Conservation (phyloP, 2,888 invertebrate species). For the Formica aserva region DNA sequence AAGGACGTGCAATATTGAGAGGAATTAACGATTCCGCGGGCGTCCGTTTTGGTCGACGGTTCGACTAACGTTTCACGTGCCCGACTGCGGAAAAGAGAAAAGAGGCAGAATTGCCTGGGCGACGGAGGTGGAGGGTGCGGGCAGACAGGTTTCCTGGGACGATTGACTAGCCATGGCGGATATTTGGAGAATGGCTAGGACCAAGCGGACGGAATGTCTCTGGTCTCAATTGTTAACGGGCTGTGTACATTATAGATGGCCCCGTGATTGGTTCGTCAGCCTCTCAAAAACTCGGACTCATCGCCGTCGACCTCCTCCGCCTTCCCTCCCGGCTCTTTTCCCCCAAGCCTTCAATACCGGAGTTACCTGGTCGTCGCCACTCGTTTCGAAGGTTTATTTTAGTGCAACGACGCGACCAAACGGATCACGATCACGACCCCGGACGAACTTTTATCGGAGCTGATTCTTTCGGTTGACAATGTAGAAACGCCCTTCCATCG, state of each 20-base stretch:
- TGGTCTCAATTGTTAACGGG: slow-evolving; percentile 78
- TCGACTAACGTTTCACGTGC: slow-evolving; percentile 62
- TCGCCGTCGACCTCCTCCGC: slow-evolving; percentile 64
- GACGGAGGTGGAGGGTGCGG: slow-evolving; percentile 40
- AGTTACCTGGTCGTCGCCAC: slow-evolving; percentile 50
- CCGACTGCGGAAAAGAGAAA: slow-evolving; percentile 70
- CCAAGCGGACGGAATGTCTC: slow-evolving; percentile 75
- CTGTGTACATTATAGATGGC: slow-evolving; percentile 83
- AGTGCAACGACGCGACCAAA: slow-evolving; percentile 51
- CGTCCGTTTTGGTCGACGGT: slow-evolving; percentile 71
- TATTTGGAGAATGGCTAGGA: slow-evolving; percentile 78
- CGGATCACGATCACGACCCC: slow-evolving; percentile 47
- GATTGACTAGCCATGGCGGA: slow-evolving; percentile 69
- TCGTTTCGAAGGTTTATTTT: slow-evolving; percentile 77
- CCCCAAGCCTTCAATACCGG: slow-evolving; percentile 23
- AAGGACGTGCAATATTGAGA: slow-evolving; percentile 81
- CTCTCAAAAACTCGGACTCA: slow-evolving; percentile 79
- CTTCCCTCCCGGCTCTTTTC: slow-evolving; percentile 45
- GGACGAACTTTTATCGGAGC: slow-evolving; percentile 58
- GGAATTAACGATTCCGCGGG: slow-evolving; percentile 82
- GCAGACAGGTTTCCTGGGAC: slow-evolving; percentile 71
- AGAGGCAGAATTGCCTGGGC: slow-evolving; percentile 55
- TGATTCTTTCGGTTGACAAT: slow-evolving; percentile 73
- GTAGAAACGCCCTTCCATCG: slow-evolving; percentile 74
- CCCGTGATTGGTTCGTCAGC: slow-evolving; percentile 82